Percentiles rank a stretch among this genome's conserved stretches.
These are phyloP conservation scores for Botia kubotai DNA, from an alignment of 2,797 vertebrate species.

Conservation along the genomic window DNA sequence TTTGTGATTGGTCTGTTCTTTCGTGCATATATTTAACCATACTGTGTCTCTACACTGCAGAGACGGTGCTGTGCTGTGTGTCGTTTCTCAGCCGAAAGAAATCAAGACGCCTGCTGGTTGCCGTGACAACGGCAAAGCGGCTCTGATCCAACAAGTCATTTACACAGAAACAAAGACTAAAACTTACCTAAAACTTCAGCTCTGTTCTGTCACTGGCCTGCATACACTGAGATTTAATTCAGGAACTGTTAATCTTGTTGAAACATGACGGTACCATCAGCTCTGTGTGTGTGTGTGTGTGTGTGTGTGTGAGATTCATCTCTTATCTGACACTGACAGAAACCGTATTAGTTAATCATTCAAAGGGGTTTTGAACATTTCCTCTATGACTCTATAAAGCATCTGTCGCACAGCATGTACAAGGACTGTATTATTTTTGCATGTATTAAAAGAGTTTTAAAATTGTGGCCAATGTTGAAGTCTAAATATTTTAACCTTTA, in stretches of 20 bases:
- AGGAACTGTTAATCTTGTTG: constrained; percentile 4
- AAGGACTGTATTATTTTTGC: constrained; percentile 52
- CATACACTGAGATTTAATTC: not conserved
- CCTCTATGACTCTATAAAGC: constrained; percentile 1
- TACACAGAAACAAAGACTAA: not conserved
- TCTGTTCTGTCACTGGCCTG: not conserved
- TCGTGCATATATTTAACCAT: too few species aligned
- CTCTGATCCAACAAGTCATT: not conserved
- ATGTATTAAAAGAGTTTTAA: constrained; percentile 51
- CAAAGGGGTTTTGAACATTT: constrained; percentile 20
- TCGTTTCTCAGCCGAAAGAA: not conserved
- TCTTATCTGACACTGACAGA: constrained; percentile 34
- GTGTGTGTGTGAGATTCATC: not conserved
- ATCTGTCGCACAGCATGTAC: constrained; percentile 24
- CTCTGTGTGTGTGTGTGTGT: not conserved
- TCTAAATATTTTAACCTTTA: constrained; percentile 63
- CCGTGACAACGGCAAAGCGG: not conserved
- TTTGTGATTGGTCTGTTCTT: not conserved
- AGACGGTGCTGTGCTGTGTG: too few species aligned
- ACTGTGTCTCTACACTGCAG: not conserved
- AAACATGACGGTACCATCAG: constrained; percentile 6
- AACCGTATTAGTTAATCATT: constrained; percentile 23
- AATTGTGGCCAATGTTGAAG: constrained; percentile 33
- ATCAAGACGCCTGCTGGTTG: not conserved
- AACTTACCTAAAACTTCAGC: constrained; percentile 2